Conservation (phyloP, 2,113 vertebrate species). For the Cacatua alba region DNA sequence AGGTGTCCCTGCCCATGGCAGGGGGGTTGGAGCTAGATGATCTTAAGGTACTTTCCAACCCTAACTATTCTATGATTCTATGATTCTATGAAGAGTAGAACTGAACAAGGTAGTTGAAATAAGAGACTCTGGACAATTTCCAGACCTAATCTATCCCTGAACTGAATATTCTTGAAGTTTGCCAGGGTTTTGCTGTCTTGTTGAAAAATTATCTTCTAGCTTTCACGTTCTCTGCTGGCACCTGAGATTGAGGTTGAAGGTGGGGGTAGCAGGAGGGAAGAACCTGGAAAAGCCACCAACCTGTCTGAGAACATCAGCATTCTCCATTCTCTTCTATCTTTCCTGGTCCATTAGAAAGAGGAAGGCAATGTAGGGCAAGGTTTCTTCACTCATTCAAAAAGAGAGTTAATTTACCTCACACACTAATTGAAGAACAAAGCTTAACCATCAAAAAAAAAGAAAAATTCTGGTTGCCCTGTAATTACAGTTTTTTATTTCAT, state of each 20-base stretch:
- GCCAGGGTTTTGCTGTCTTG: not conserved
- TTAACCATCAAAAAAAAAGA: not conserved
- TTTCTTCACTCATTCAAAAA: not conserved
- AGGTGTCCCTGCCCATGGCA: no score
- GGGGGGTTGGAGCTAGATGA: no score
- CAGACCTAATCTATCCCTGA: not conserved
- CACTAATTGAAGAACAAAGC: not conserved
- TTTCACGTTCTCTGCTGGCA: not conserved
- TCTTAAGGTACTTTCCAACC: no score
- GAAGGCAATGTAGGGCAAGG: not conserved
- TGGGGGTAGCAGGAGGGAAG: not conserved
- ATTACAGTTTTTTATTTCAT: not conserved
- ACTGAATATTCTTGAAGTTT: not conserved
- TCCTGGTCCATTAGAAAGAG: not conserved
- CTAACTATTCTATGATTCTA: no score
- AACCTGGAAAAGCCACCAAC: not conserved
- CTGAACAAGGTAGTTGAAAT: not conserved
- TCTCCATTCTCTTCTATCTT: not conserved
- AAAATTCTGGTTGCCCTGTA: not conserved
- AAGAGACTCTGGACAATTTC: not conserved
- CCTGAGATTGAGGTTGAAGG: not conserved
- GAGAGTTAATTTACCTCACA: not conserved
- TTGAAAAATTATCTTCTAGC: not conserved
- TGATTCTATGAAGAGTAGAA: not conserved
- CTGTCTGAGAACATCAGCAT: not conserved